phyloP scores from a whole-genome alignment of 2,113 vertebrate genomes.

The Empidonax traillii region DNA sequence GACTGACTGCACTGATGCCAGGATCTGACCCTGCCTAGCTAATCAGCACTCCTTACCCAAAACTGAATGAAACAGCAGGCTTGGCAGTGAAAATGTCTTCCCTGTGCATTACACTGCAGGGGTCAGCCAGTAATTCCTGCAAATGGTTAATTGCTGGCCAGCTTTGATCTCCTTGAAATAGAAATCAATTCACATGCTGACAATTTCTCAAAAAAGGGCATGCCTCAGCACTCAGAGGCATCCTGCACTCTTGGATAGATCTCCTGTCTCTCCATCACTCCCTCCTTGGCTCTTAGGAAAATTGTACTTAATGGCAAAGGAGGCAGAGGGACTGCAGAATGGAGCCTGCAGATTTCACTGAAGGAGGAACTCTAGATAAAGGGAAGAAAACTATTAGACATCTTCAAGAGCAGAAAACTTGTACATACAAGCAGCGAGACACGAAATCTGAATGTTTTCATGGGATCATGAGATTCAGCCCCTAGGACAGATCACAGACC shows the following conservation, averaged over 20 bases:
- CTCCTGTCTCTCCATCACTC: background rate
- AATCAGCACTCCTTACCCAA: background rate
- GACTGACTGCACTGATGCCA: accelerated
- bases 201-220: conserved; percentile 2
- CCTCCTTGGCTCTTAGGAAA: background rate
- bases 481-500: background rate
- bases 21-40: background rate
- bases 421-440: background rate
- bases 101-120: background rate
- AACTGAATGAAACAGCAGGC: background rate
- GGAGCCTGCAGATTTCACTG: background rate
- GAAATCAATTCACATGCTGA: conserved; percentile 33
- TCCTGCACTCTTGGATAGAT: background rate
- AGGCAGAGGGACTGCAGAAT: background rate
- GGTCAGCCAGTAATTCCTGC: conserved; percentile 15
- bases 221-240: background rate
- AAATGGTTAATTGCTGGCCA: conserved; percentile 33
- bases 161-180: conserved; percentile 19
- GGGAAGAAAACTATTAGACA: background rate
- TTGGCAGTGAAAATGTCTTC: background rate
- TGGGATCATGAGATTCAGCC: background rate
- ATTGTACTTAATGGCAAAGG: background rate
- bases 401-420: background rate
- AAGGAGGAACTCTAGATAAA: background rate
- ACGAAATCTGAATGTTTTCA: background rate